These are phyloP conservation scores for Drosophila paucipuncta DNA, from an alignment of 2,888 invertebrate species.

Conservation along the genomic window DNA sequence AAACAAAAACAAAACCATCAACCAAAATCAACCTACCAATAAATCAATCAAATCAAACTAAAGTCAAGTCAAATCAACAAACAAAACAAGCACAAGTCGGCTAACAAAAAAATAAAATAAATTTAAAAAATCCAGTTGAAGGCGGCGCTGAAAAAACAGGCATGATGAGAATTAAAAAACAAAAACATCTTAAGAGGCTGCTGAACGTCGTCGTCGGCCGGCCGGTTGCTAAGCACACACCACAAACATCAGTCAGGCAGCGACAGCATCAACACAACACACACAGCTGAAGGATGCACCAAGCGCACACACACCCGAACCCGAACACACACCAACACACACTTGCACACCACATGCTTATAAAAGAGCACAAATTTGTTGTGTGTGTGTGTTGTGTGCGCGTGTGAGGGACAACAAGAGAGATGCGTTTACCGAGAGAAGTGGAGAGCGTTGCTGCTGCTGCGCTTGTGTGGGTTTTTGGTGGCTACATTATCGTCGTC, in stretches of 20 bases:
- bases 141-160: conserved; percentile 69
- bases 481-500: conserved; percentile 27
- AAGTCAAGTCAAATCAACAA: conserved; percentile 1
- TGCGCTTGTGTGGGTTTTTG: conserved; percentile 24
- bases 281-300: conserved; percentile 45
- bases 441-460: conserved; percentile 21
- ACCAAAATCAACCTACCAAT: conserved; percentile 29
- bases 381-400: conserved; percentile 22
- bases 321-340: conserved; percentile 14
- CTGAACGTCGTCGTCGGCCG: conserved; percentile 60
- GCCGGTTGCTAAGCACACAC: conserved; percentile 67
- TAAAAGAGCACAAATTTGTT: conserved; percentile 35
- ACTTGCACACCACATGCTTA: conserved; percentile 12
- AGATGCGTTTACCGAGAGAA: conserved; percentile 2
- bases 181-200: conserved; percentile 36
- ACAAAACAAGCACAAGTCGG: conserved; percentile 36
- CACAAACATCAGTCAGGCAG: conserved; percentile 57
- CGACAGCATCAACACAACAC: conserved; percentile 49
- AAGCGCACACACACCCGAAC: conserved; percentile 33
- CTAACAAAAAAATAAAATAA: conserved; percentile 10
- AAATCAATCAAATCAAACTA: conserved; percentile 31
- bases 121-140: conserved; percentile 55
- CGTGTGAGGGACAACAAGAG: neutral
- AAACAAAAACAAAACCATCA: neutral
- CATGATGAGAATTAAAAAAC: conserved; percentile 21